Base-by-base conservation (phyloP, 2,797 vertebrate genomes). In the Takifugu ocellatus region DNA sequence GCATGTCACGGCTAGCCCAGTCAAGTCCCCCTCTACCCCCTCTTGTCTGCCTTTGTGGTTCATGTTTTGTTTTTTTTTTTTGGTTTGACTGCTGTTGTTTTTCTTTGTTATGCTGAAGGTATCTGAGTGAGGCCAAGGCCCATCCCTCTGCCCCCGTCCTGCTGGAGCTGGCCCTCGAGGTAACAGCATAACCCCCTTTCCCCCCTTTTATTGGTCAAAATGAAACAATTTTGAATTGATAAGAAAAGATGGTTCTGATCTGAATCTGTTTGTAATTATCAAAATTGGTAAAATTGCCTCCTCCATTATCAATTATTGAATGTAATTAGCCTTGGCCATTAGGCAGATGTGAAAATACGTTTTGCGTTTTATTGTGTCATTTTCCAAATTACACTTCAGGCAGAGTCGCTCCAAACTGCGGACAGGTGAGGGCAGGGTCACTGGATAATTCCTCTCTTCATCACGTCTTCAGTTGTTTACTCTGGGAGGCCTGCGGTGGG, bases 121-220 rank as follows among this genome's bases (percentile, higher is more conserved):
- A 97, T 87, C 91, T 93, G 84, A 89, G 80, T 80, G 91, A 92
- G 72, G 91, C 94, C 81, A 83, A 81, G 80, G 89, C 87, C 75
- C 91, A 90, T 85, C 90, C 94, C 82, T 72, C 88, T 74, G 91
- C 90, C 82, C 94, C 94, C 11, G 91, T 95, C 77, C 90, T 97
- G 75, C 89, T 97, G 85, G 92, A 96, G 67, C 82, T 97, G 81
- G 95, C 97, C 90, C 95, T 95, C 91, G 93, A 98, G 96, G 97
- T 98, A 95, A 94, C 89, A 59, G 49, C 56, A 39, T 60, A 56
- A 75, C 72, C 27, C 66, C 14, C 27, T 7, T 52, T 5, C 24
- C 21, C 31, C 33, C 33, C 12, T 63, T 29, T 39, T 59, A 59
- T 43, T 27, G 15, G 60, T 54, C 46, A 50, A 56, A 62, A 59